Evolutionary conservation across 2,888 invertebrate genomes (phyloP), one percentile per base, ranked within the genome.

Genomic region (Euclidia mi): DNA sequence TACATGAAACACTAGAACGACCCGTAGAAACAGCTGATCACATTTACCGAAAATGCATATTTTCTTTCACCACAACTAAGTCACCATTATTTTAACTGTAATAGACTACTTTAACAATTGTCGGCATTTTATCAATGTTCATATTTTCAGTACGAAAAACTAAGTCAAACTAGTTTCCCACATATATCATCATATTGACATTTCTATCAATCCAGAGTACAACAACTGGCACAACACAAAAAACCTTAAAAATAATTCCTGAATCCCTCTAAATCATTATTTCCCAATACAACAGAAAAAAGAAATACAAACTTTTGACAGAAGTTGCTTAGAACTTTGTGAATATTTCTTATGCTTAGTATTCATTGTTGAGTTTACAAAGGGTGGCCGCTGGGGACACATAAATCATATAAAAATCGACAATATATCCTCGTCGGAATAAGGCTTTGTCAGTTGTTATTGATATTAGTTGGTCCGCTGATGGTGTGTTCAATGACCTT

Each of bases 321-420:
- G 20, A 74, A 74, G 47, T 71, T 41, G 42, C 35, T 37, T 38
- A 34, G 9, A 71, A 71, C 7, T 72, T 62, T 1, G 11, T 4
- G 14, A 41, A 57, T 48, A 52, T 48, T 56, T 57, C 56, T 50
- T 60, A 25, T 48, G 53, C 52, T 71, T 44, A 44, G 45, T 42
- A 73, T 70, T 73, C 71, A 66, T 63, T 56, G 59, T 60, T 15
- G 29, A 50, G 15, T 37, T 47, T 42, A 60, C 64, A 53, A 70
- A 57, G 48, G 62, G 42, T 65, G 31, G 35, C 56, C 74, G 41
- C 34, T 18, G 12, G 76, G 73, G 68, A 64, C 31, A 40, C 55
- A 68, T 73, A 73, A 76, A 75, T 75, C 75, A 76, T 65, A 72
- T 31, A 63, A 71, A 72, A 73, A 72, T 71, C 64, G 59, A 62